phyloP scores from a whole-genome alignment of 1,140 invertebrate genomes.

The Heliconius himera region DNA sequence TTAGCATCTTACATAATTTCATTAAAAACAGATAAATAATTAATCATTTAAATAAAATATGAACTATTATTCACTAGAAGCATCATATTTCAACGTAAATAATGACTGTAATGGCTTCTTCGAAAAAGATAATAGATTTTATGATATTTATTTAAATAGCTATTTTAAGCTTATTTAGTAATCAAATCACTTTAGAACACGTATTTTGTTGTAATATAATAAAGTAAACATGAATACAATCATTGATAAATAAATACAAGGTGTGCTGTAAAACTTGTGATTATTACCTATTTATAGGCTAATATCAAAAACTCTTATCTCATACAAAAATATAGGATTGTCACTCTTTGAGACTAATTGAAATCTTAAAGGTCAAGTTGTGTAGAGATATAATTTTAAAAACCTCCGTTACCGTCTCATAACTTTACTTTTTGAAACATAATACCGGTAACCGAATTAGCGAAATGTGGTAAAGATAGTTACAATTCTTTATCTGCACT shows the following conservation, averaged over 20 bases:
- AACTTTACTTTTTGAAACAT: no score
- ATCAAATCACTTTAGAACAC: background rate
- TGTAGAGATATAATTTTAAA: no score
- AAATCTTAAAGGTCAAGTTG: background rate
- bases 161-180: background rate
- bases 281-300: background rate
- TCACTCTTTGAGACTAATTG: background rate
- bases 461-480: background rate
- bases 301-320: background rate
- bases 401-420: no score
- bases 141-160: background rate
- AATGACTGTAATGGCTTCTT: no score
- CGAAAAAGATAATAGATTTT: background rate
- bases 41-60: background rate
- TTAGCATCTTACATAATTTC: background rate
- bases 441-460: no score
- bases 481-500: background rate
- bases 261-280: slow-evolving; percentile 6
- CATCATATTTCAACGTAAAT: no score
- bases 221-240: background rate
- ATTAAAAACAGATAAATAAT: background rate
- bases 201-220: background rate
- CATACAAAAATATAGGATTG: background rate
- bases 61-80: background rate
- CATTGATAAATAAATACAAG: background rate